Conservation (phyloP, 1,140 invertebrate species). For the Lordiphosa collinella region DNA sequence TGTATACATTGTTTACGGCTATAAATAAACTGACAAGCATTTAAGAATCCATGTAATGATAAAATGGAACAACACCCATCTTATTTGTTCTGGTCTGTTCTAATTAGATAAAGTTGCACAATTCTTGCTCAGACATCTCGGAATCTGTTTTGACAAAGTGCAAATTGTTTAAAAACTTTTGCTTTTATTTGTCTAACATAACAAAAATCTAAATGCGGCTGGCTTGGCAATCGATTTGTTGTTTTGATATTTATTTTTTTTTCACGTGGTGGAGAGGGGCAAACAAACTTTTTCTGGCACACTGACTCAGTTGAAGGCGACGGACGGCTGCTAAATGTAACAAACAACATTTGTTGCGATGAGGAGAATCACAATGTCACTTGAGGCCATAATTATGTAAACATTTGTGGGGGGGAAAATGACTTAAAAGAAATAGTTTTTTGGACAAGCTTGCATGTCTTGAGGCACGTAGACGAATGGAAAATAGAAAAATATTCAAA, state of each 20-base stretch:
- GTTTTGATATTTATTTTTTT: constrained; percentile 38
- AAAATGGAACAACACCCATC: too few relatives aligned
- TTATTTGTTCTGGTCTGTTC: not conserved
- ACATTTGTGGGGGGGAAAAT: not conserved
- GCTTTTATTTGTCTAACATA: not conserved
- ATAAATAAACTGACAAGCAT: constrained; percentile 2
- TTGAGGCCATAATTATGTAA: not conserved
- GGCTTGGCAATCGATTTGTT: constrained; percentile 39
- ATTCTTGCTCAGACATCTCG: not conserved
- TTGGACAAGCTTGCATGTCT: constrained; percentile 21
- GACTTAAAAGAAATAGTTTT: constrained; percentile 1
- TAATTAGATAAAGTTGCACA: constrained; percentile 1
- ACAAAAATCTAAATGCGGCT: constrained; percentile 32
- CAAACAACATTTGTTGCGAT: constrained; percentile 39
- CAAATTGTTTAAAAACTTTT: constrained; percentile 1
- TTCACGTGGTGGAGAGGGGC: constrained; percentile 17
- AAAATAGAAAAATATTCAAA: not conserved
- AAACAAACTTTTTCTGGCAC: constrained; percentile 72
- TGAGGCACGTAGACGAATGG: constrained; percentile 33
- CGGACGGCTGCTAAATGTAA: constrained; percentile 25
- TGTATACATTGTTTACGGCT: constrained; percentile 1
- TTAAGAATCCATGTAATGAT: not conserved
- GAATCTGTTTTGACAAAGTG: not conserved
- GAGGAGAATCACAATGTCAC: not conserved
- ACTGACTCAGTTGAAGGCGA: constrained; percentile 69